These are phyloP conservation scores for Zaprionus africanus DNA, from an alignment of 1,140 invertebrate species.

Conservation along the genomic window DNA sequence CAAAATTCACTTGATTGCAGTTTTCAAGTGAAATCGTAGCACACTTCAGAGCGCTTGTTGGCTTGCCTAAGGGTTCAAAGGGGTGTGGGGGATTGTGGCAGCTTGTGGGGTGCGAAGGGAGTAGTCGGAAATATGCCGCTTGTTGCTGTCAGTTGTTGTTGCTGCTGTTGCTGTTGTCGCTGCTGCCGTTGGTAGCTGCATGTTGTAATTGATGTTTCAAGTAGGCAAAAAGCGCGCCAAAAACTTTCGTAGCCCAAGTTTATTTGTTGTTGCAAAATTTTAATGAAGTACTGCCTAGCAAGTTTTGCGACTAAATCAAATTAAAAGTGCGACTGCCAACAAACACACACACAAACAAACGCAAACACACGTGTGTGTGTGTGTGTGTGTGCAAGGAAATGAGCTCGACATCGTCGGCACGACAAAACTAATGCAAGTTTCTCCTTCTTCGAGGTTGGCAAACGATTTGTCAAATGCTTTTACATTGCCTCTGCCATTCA, in stretches of 20 bases:
- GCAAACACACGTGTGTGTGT: neutral
- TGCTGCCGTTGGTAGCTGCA: conserved; percentile 29
- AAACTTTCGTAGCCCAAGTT: conserved; percentile 66
- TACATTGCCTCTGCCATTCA: conserved; percentile 50
- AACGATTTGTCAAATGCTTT: conserved; percentile 52
- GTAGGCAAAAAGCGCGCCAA: conserved; percentile 74
- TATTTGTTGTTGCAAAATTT: conserved; percentile 79
- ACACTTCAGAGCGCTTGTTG: conserved; percentile 73
- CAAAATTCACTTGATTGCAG: conserved; percentile 82
- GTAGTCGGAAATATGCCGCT: conserved; percentile 64
- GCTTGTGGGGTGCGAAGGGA: neutral
- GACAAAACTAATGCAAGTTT: conserved; percentile 79
- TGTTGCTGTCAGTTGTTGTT: conserved; percentile 37
- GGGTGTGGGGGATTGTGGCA: neutral
- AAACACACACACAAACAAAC: conserved; percentile 28
- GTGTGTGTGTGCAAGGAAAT: conserved; percentile 57
- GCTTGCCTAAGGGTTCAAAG: conserved; percentile 70
- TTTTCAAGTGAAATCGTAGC: conserved; percentile 82
- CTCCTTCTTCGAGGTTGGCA: conserved; percentile 13
- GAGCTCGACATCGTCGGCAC: conserved; percentile 51
- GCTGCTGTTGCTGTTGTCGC: neutral
- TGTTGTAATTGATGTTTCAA: conserved; percentile 75
- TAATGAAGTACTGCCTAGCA: conserved; percentile 73
- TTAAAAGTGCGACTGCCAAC: conserved; percentile 58
- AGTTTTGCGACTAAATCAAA: conserved; percentile 81